Evolutionary conservation across 2,113 vertebrate genomes (phyloP).

Genomic region (Fregata magnificens): DNA sequence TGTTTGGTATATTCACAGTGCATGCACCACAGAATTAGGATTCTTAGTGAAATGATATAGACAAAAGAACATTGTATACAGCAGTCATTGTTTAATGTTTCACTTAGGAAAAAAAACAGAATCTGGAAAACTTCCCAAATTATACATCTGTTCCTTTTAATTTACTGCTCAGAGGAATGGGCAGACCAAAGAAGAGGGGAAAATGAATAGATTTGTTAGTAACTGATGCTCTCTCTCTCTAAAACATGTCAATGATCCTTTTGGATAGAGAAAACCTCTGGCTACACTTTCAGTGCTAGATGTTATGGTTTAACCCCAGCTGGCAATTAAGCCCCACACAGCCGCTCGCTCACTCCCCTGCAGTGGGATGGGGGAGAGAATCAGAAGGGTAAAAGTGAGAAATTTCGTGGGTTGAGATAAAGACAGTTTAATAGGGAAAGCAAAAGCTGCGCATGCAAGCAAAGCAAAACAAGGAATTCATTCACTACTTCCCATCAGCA

Average conservation of each 20-base stretch:
- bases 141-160: constrained; percentile 20
- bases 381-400: too few relatives aligned
- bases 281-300: neutral
- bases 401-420: too few relatives aligned
- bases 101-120: neutral
- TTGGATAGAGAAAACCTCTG: neutral
- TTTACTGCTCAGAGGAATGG: neutral
- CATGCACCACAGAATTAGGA: neutral
- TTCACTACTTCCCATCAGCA: too few relatives aligned
- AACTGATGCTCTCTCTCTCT: neutral
- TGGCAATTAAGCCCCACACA: too few relatives aligned
- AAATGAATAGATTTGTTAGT: neutral
- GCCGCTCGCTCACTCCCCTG: too few relatives aligned
- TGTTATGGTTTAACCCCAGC: too few relatives aligned
- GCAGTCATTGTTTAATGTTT: neutral
- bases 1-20: neutral
- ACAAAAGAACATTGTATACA: neutral
- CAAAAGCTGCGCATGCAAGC: too few relatives aligned
- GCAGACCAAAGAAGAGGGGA: neutral
- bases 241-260: neutral
- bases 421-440: too few relatives aligned
- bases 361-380: too few relatives aligned
- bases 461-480: too few relatives aligned
- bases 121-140: neutral
- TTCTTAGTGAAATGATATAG: neutral